A percentile compares a stretch with the other conserved stretches of the same genome.
phyloP scores from a whole-genome alignment of 2,797 vertebrate genomes.

The Gymnocypris eckloni region DNA sequence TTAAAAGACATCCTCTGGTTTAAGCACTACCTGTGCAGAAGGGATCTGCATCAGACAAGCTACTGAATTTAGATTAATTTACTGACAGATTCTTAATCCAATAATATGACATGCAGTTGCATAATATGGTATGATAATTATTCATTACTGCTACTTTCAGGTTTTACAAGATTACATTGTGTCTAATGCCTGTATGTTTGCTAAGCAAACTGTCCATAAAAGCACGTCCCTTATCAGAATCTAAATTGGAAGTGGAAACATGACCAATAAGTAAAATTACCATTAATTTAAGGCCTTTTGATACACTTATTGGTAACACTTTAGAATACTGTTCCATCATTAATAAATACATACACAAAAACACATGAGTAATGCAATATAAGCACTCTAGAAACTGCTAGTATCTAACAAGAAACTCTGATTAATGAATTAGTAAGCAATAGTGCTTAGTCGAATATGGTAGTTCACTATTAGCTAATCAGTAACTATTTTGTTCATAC shows the following conservation, averaged over 20 bases:
- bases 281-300: neutral
- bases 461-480: no score
- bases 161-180: slow-evolving; percentile 27
- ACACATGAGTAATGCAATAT: no score
- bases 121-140: slow-evolving; percentile 17
- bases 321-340: no score
- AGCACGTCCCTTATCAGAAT: neutral
- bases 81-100: slow-evolving; percentile 27
- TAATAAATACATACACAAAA: no score
- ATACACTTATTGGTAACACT: neutral
- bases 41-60: slow-evolving; percentile 25
- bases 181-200: slow-evolving; percentile 2
- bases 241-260: neutral
- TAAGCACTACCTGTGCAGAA: slow-evolving; percentile 33
- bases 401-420: no score
- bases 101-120: slow-evolving; percentile 12
- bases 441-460: no score
- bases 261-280: neutral
- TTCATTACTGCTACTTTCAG: slow-evolving; percentile 23
- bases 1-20: slow-evolving; percentile 37
- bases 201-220: slow-evolving; percentile 7
- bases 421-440: no score
- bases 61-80: slow-evolving; percentile 28
- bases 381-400: no score
- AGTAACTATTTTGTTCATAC: no score